Percentiles rank a stretch among this genome's conserved stretches.
phyloP scores from a whole-genome alignment of 2,797 vertebrate species.

The Iguana delicatissima region DNA sequence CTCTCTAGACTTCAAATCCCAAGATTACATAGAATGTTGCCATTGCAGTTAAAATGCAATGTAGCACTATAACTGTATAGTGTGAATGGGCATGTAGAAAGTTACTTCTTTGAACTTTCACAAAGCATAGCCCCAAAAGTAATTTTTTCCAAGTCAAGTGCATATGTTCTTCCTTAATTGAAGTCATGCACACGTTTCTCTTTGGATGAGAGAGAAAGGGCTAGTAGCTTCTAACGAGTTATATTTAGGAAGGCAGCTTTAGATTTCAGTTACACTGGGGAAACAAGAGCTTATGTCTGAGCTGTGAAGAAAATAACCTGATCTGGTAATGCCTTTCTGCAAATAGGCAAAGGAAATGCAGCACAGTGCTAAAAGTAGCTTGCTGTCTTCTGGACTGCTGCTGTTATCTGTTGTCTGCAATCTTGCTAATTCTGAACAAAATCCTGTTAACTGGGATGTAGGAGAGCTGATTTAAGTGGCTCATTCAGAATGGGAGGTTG shows the following conservation, averaged over 20 bases:
- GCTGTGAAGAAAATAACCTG: not conserved
- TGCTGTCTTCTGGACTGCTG: not conserved
- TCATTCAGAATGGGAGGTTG: not conserved
- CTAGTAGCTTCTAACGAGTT: not conserved
- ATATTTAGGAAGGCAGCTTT: not conserved
- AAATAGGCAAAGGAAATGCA: not conserved
- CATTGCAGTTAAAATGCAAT: no score
- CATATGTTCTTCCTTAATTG: not conserved
- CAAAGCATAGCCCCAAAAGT: not conserved
- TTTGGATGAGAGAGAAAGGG: not conserved
- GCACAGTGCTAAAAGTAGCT: not conserved
- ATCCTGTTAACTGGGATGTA: constrained; percentile 2
- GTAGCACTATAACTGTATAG: no score
- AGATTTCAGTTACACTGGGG: not conserved
- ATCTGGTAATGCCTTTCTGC: not conserved
- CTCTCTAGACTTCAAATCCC: no score
- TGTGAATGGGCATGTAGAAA: no score
- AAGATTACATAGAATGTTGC: no score
- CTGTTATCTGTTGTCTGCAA: not conserved
- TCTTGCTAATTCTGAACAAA: constrained; percentile 23
- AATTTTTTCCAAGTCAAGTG: not conserved
- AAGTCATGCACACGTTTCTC: not conserved
- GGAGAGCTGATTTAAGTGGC: constrained; percentile 3
- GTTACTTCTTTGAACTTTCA: no score
- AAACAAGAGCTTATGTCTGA: no score